These are phyloP conservation scores for Danio jaintianensis DNA, from an alignment of 2,797 vertebrate species.

Conservation along the genomic window DNA sequence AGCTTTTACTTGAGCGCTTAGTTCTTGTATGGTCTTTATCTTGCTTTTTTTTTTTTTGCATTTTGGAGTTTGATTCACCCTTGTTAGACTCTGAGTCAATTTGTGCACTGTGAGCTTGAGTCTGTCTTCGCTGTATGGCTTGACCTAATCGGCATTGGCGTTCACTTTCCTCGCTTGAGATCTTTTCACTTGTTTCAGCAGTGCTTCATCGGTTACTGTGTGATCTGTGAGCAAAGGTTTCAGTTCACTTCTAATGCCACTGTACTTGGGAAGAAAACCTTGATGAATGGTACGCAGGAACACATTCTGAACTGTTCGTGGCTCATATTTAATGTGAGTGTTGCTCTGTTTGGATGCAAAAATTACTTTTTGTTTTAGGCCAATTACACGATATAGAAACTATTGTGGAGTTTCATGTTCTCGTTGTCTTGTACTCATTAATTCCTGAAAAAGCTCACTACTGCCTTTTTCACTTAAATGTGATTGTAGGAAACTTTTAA, in stretches of 20 bases:
- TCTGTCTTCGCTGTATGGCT: background rate
- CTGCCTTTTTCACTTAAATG: background rate
- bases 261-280: background rate
- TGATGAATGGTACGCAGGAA: background rate
- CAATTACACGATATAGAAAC: background rate
- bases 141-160: background rate
- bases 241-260: background rate
- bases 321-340: slow-evolving; percentile 1
- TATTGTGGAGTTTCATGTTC: background rate
- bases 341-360: background rate
- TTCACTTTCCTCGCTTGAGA: background rate
- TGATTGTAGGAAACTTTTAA: background rate
- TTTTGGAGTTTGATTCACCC: no score
- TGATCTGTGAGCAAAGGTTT: background rate
- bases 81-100: no score
- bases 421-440: background rate
- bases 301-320: background rate
- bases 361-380: slow-evolving; percentile 3
- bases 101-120: background rate
- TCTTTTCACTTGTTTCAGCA: background rate
- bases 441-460: background rate
- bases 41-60: no score
- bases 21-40: no score
- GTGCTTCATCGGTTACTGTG: background rate
- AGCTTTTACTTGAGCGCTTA: background rate